Evolutionary conservation across 2,113 vertebrate genomes (phyloP), one percentile per base, ranked within the genome.

Genomic region (Morphnarchus princeps): DNA sequence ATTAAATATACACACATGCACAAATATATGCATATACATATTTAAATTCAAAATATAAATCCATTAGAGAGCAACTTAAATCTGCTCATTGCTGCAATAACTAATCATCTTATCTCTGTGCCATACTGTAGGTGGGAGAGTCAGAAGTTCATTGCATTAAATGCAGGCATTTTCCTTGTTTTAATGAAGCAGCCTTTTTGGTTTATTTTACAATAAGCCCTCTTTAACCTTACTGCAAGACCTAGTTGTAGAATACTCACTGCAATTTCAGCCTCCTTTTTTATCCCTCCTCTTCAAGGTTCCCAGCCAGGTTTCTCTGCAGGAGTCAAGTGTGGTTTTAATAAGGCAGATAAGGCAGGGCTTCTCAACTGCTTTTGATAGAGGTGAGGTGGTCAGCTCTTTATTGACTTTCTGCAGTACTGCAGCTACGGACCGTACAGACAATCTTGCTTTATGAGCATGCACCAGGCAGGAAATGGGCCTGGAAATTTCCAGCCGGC

Each of bases 381-480:
- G 96, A 95, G 93, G 93, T 92, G 94, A 95, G 65, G 36, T 91
- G 91, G 94, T 97, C 90, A 98, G 93, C 92, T 97, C 93, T 96
- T 96, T 94, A 95, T 82, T 93, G 95, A 95, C 96, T 98, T 87
- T 76, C 82, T 97, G 94, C 91, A 89, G 93, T 76, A 55, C 91
- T 84, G 96, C 95, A 97, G 96, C 93, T 92, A 95, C 16, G 34
- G 76, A 96, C 78, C 4, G 25, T 77, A 65, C 82, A 89, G 84
- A 70, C 90, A 80, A 62, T 78, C 84, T 63, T 78, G 87, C 91
- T 97, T 97, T 96, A 93, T 76, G 95, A 96, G 91, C 93, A 91
- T 84, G 94, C 92, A 96, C 87, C 92, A 96, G 87, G 93, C 91
- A 97, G 95, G 97, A 97, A 98, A 96, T 25, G 52, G 93, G 90